phyloP scores from a whole-genome alignment of 2,797 vertebrate species.

The Anomalospiza imberbis region DNA sequence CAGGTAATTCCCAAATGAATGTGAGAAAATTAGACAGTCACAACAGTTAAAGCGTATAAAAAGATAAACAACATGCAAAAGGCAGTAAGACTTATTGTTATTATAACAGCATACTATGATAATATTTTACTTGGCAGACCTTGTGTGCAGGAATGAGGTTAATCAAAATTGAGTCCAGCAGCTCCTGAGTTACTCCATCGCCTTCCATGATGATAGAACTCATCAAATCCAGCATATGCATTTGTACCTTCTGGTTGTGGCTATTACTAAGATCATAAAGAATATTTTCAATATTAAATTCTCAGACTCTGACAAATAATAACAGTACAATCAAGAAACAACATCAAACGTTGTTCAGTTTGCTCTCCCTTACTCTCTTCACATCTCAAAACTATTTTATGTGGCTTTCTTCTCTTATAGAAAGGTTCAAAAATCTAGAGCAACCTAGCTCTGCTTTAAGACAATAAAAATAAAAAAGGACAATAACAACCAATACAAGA shows the following conservation, averaged over 20 bases:
- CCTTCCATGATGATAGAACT: conserved; percentile 99
- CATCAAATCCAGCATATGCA: conserved; percentile 99
- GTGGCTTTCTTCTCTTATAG: neutral
- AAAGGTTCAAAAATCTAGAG: neutral
- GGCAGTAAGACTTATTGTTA: neutral
- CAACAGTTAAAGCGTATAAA: neutral
- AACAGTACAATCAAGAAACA: neutral
- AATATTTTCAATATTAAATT: neutral
- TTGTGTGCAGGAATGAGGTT: conserved; percentile 99
- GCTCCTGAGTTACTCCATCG: conserved; percentile 97
- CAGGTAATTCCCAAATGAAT: neutral
- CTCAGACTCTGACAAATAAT: neutral
- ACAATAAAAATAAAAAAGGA: neutral
- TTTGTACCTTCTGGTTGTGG: conserved; percentile 99
- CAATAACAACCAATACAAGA: neutral
- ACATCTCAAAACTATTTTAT: neutral
- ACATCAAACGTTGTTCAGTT: neutral
- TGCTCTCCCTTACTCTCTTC: neutral
- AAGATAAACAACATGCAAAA: neutral
- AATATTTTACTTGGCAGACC: conserved; percentile 71
- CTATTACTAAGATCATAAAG: conserved; percentile 84
- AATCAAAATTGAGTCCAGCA: conserved; percentile 97
- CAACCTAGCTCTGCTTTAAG: neutral
- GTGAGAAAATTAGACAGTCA: neutral
- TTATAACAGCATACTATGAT: neutral